Percentiles rank a stretch among this genome's conserved stretches.
Evolutionary conservation across 2,888 invertebrate species (phyloP).

Genomic region (Physocephala rufipes): DNA sequence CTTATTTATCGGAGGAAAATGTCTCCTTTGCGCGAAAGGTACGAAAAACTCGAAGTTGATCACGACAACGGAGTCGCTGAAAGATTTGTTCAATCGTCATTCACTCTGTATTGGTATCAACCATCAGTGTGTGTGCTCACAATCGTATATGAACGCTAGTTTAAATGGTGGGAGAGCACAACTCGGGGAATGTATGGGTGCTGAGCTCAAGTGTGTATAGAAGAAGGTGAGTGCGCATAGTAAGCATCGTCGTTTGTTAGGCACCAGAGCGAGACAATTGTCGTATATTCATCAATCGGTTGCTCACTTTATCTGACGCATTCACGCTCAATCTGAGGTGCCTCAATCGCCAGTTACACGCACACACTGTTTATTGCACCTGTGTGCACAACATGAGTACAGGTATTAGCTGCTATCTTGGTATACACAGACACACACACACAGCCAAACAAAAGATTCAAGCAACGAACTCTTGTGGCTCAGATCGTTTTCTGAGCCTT

Average conservation of each 20-base stretch:
- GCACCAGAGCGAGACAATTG: constrained; percentile 30
- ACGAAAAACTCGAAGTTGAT: constrained; percentile 63
- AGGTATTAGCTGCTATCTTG: background rate
- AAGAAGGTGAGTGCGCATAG: constrained; percentile 28
- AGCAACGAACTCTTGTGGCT: constrained; percentile 26
- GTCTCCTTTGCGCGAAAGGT: constrained; percentile 54
- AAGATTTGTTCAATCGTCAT: constrained; percentile 38
- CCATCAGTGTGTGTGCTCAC: constrained; percentile 12
- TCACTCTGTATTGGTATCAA: constrained; percentile 35
- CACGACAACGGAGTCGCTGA: constrained; percentile 23
- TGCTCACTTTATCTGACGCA: constrained; percentile 15
- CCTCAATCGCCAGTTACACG: background rate
- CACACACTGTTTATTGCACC: constrained; percentile 3
- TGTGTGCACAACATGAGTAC: constrained; percentile 15
- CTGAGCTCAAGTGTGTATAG: constrained; percentile 34
- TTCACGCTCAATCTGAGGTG: background rate
- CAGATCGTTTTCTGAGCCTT: constrained; percentile 13
- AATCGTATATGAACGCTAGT: constrained; percentile 27
- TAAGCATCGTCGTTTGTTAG: constrained; percentile 9
- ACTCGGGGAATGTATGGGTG: constrained; percentile 18
- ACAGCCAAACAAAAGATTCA: constrained; percentile 29
- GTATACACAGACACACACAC: constrained; percentile 18
- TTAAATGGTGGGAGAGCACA: constrained; percentile 6
- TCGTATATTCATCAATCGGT: constrained; percentile 25
- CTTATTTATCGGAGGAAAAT: constrained; percentile 46